Base-by-base conservation (phyloP, 1,140 invertebrate species). In the Drosophila saltans region DNA sequence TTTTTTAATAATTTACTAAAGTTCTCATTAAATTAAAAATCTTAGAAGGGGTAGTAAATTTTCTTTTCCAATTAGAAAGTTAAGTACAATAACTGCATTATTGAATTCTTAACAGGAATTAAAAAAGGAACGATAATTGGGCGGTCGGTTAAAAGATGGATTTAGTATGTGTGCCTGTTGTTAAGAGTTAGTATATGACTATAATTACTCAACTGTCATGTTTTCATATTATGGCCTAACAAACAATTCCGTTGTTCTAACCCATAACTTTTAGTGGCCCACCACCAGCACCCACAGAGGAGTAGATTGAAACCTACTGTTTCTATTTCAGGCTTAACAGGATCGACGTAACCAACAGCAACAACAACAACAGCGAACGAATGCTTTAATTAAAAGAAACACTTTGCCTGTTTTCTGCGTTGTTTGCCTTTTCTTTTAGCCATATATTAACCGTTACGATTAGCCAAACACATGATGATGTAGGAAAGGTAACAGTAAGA, bases 381-480 rank as follows among this genome's bases (percentile, higher is more conserved):
- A 85, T 86, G 83, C 83, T 86, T 86, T 86, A 86, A 86, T 86
- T 86, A 86, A 86, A 86, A 52, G 24, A 86, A 88, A 83, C 69
- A 77, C 75, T 88, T 82, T 72, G 83, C 83, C 83, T 86, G 83
- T 88, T 78, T 69, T 77, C 24, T 55, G n/a, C 36, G 40, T 58
- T 55, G 65, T 77, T 45, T 28, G 56, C 40, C 36, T 24, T 28
- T 59, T 21, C 33, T 52, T 30, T 57, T 21, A 52, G 33, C 55
- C 33, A 66, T 28, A 33, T 36, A 62, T 84, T 88, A 80, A 83
- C 84, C 84, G 79, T 86, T 86, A 77, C 58, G 76, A 76, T 80
- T 84, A 73, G 67, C 59, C 69, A 75, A 69, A 75, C 79, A 86
- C 48, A 68, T 64, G 66, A 39, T 63, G 74, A 39, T 63, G 74